Evolutionary conservation across 2,797 vertebrate genomes (phyloP).

Genomic region (Lophura swinhoii): DNA sequence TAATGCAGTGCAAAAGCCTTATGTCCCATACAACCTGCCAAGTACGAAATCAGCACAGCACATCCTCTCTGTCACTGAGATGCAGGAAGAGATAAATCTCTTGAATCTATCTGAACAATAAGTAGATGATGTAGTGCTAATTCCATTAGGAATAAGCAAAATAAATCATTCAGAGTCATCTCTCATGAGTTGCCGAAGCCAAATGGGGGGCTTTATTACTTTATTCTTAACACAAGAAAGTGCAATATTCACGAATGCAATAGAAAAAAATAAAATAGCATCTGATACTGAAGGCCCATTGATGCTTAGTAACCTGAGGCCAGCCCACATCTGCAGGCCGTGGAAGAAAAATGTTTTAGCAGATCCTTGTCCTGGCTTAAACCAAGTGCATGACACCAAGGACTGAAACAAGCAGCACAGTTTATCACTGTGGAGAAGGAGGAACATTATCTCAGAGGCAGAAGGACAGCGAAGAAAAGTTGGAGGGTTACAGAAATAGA

Average conservation of each 20-base stretch:
- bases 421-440: background rate
- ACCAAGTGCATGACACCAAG: background rate
- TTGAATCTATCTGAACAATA: background rate
- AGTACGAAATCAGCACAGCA: constrained; percentile 8
- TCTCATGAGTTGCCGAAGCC: background rate
- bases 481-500: background rate
- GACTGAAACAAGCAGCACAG: background rate
- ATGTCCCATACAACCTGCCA: constrained; percentile 11
- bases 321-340: background rate
- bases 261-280: background rate
- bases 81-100: constrained; percentile 17
- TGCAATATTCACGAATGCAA: background rate
- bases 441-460: background rate
- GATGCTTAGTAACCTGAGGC: background rate
- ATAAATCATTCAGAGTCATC: constrained; percentile 48
- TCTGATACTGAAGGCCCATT: background rate
- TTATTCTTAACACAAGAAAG: background rate
- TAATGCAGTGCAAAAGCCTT: constrained; percentile 36
- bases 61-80: background rate
- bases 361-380: background rate
- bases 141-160: constrained; percentile 49
- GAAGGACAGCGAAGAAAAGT: background rate
- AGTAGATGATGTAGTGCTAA: constrained; percentile 7
- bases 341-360: background rate
- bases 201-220: background rate